Conservation (phyloP, 2,797 vertebrate species). For the Dallia pectoralis region DNA sequence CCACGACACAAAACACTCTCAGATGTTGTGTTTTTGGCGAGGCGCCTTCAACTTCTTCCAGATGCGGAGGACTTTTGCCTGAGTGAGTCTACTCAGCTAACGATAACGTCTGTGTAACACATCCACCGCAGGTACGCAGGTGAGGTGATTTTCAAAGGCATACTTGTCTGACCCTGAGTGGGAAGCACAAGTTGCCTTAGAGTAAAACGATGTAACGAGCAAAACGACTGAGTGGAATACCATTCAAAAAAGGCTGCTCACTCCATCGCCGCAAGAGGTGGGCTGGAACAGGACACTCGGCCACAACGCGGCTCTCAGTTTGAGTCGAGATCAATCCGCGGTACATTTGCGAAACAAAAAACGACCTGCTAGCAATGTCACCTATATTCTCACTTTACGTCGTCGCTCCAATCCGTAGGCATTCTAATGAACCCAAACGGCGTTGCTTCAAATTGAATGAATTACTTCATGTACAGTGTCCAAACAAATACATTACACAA, state of each 20-base stretch:
- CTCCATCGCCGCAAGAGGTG: slow-evolving; percentile 29
- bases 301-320: slow-evolving; percentile 1
- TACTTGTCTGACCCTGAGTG: slow-evolving; percentile 34
- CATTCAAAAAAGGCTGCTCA: slow-evolving; percentile 9
- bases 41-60: slow-evolving; percentile 38
- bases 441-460: neutral
- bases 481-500: neutral
- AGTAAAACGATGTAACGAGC: slow-evolving; percentile 28
- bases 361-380: neutral
- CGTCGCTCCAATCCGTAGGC: neutral
- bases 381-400: neutral
- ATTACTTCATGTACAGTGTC: neutral
- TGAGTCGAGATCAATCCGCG: neutral
- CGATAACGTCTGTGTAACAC: slow-evolving; percentile 30
- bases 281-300: neutral
- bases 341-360: no score
- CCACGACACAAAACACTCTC: slow-evolving; percentile 15
- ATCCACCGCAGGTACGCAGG: slow-evolving; percentile 13
- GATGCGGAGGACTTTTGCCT: slow-evolving; percentile 11
- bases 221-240: slow-evolving; percentile 17
- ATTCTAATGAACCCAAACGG: neutral
- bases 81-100: slow-evolving; percentile 5
- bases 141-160: slow-evolving; percentile 43
- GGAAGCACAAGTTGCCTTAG: slow-evolving; percentile 26
- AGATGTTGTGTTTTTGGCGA: slow-evolving; percentile 20